A percentile compares a stretch with the other conserved stretches of the same genome.
Conservation (phyloP, 92 coral and sea anemone species). For the Porites cylindrica region DNA sequence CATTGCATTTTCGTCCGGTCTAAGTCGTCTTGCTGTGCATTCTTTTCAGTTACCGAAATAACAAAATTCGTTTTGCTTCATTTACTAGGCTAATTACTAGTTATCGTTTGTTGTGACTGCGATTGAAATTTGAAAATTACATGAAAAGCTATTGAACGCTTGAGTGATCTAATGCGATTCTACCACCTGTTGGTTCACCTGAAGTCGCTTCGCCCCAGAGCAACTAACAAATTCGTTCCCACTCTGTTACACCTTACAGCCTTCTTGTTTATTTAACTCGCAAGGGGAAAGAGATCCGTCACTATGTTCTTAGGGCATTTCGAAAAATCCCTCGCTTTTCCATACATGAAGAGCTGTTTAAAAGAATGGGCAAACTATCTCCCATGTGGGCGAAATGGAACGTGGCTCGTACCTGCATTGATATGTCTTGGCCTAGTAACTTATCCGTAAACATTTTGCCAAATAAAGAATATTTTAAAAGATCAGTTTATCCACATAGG, state of each 20-base stretch:
- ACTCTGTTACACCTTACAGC: not conserved
- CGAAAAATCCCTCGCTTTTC: not conserved
- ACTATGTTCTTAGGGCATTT: too few relatives aligned
- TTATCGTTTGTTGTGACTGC: slow-evolving; percentile 7
- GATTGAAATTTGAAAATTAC: not conserved
- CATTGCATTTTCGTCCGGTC: too few relatives aligned
- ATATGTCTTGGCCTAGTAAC: not conserved
- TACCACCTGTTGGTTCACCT: slow-evolving; percentile 33
- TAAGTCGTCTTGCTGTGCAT: too few relatives aligned
- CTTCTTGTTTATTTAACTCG: not conserved
- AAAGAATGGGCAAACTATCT: not conserved
- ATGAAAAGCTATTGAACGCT: slow-evolving; percentile 2
- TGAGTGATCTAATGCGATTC: slow-evolving; percentile 21
- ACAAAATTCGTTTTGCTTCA: not conserved
- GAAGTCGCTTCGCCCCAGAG: not conserved
- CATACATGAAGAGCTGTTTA: not conserved
- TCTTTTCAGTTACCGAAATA: too few relatives aligned
- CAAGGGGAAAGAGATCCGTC: too few relatives aligned
- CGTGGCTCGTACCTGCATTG: not conserved
- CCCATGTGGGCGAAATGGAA: not conserved
- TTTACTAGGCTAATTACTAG: too few relatives aligned
- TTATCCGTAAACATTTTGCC: not conserved
- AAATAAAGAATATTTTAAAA: too few relatives aligned
- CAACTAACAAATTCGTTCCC: not conserved
- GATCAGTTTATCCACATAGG: too few relatives aligned